phyloP scores from a whole-genome alignment of 2,888 invertebrate species.

The Phaonia tiefii region DNA sequence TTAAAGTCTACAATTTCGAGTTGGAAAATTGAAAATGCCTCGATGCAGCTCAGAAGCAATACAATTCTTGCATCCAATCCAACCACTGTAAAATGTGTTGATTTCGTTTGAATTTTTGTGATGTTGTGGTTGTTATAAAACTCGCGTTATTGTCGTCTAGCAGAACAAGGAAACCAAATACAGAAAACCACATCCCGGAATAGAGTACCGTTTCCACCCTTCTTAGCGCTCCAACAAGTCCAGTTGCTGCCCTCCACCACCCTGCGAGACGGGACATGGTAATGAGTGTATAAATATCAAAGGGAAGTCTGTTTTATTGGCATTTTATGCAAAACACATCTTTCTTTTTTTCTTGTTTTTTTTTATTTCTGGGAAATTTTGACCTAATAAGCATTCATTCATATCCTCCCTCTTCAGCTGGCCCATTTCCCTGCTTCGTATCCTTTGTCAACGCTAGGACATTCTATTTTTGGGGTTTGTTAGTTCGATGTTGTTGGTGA shows the following conservation, averaged over 20 bases:
- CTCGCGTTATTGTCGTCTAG: too few species aligned
- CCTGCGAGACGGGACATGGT: not conserved
- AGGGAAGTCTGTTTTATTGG: constrained; percentile 50
- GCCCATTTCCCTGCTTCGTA: not conserved
- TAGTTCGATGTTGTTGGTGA: constrained; percentile 20
- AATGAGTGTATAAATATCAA: constrained; percentile 38
- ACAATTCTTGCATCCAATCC: too few species aligned
- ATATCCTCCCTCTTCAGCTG: constrained; percentile 1
- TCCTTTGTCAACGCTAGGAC: not conserved
- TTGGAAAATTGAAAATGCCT: too few species aligned
- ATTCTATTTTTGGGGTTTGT: constrained; percentile 45
- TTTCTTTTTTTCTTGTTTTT: constrained; percentile 53
- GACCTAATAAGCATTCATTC: constrained; percentile 56
- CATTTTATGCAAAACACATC: constrained; percentile 57
- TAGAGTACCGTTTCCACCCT: too few species aligned
- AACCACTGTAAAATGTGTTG: too few species aligned
- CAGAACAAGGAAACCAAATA: not conserved
- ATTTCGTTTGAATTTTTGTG: too few species aligned
- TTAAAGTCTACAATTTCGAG: too few species aligned
- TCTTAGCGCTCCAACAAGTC: too few species aligned
- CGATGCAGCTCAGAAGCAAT: too few species aligned
- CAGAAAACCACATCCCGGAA: not conserved
- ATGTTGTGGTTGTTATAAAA: too few species aligned
- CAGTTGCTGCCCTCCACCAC: too few species aligned
- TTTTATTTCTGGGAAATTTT: constrained; percentile 40